phyloP scores from a whole-genome alignment of 1,140 invertebrate genomes.

The Ceratina japonica region DNA sequence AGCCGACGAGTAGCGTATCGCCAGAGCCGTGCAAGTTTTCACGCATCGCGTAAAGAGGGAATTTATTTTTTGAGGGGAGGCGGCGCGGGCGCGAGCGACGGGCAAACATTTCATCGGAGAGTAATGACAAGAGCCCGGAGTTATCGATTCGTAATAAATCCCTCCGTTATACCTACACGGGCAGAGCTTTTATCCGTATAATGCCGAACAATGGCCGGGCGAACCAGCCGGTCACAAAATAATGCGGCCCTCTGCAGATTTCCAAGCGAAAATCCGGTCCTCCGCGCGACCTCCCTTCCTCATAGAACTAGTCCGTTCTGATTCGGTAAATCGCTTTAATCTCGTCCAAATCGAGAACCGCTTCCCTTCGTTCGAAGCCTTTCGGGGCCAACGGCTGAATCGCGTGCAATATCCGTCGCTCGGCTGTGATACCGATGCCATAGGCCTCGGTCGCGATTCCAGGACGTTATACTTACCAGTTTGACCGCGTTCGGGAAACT shows the following conservation, averaged over 20 bases:
- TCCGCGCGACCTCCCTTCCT: constrained; percentile 53
- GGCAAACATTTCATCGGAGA: constrained; percentile 65
- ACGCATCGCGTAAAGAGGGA: constrained; percentile 60
- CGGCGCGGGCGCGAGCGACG: constrained; percentile 42
- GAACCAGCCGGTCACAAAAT: constrained; percentile 68
- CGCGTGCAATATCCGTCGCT: constrained; percentile 45
- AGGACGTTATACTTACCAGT: constrained; percentile 31
- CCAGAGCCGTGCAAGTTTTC: constrained; percentile 52
- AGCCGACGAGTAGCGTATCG: constrained; percentile 18
- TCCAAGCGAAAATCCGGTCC: constrained; percentile 45
- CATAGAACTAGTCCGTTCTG: constrained; percentile 61
- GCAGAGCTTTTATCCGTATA: constrained; percentile 69
- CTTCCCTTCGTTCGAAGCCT: constrained; percentile 52
- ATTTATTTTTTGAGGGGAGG: constrained; percentile 53
- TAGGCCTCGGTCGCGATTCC: not conserved
- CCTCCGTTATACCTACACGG: constrained; percentile 61
- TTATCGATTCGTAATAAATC: constrained; percentile 72
- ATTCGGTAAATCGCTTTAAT: constrained; percentile 66
- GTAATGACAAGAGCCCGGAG: constrained; percentile 64
- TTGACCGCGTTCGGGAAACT: constrained; percentile 20
- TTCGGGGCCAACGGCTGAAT: constrained; percentile 50
- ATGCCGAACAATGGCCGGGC: constrained; percentile 64
- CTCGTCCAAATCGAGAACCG: constrained; percentile 58
- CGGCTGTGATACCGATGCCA: constrained; percentile 33
- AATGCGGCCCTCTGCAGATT: constrained; percentile 65